These are phyloP conservation scores for Diogma glabrata DNA, from an alignment of 2,888 invertebrate genomes.

Conservation along the genomic window DNA sequence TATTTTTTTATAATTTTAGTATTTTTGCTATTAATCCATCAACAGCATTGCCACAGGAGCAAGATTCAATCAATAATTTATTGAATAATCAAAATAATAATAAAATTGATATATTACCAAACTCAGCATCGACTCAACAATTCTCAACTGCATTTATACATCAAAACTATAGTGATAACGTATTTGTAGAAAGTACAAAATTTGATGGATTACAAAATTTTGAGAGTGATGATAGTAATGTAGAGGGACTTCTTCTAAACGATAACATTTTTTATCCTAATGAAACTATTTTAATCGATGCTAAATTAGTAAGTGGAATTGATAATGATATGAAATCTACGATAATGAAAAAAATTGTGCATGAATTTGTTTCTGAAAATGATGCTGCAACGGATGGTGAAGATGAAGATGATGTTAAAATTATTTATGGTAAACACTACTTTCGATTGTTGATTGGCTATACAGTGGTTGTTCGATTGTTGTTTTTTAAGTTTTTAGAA, in stretches of 20 bases:
- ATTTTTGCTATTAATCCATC: slow-evolving; percentile 16
- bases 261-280: neutral
- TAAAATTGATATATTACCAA: neutral
- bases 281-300: neutral
- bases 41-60: slow-evolving; percentile 15
- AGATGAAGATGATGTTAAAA: neutral
- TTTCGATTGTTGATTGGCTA: too few species aligned
- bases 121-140: neutral
- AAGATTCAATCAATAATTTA: slow-evolving; percentile 7
- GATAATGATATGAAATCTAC: neutral
- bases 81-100: neutral
- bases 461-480: neutral
- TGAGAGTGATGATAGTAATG: too few species aligned
- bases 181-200: neutral
- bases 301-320: neutral
- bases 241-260: too few species aligned
- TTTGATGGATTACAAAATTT: too few species aligned
- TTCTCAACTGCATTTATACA: neutral
- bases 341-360: neutral
- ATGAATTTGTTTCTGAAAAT: too few species aligned
- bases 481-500: neutral
- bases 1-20: neutral
- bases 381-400: neutral
- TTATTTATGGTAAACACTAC: neutral
- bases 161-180: neutral